Evolutionary conservation across 1,140 invertebrate species (phyloP), one percentile per base, ranked within the genome.

Genomic region (Apis florea): DNA sequence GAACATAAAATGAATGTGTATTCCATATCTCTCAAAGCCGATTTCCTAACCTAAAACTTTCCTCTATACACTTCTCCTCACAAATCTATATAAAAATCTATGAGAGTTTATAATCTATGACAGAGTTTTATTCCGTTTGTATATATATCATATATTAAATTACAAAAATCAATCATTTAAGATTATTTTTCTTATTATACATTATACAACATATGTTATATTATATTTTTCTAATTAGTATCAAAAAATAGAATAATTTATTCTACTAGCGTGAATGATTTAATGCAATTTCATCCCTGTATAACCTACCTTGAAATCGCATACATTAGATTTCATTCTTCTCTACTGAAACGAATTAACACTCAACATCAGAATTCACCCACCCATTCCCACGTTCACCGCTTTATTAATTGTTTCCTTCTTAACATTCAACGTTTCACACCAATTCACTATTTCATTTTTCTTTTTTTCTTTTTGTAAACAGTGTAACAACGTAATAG

Each of bases 321-420:
- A 49, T 26, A 31, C 2, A 63, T 8, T 9, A 49, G 17, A 21
- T 15, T 9, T 12, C 24, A 58, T 56, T 58, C 19, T 56, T 56
- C 26, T 56, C 9, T 24, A 69, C 13, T 21, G 53, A 72, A 47
- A 72, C 70, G 54, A 72, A 72, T 72, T 58, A 72, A 72, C 53
- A 47, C 31, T 58, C 54, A 31, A 58, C 53, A n/a, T 58, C 19
- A 72, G 19, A 58, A 40, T 56, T 58, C 70, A 72, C 13, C 54
- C 24, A 15, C 49, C 8, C 17, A 31, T 72, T 72, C 70, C 70
- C 70, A 72, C 70, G 70, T 72, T 69, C 68, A 10, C 15, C 49
- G 49, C n/a, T 24, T 53, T 72, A 72, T 72, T 72, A 72, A 72
- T 72, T 72, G 54, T 58, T 72, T 31, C 13, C 70, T 40, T 2